Evolutionary conservation across 2,888 invertebrate species (phyloP).

Genomic region (Ichneumoninae sp.): DNA sequence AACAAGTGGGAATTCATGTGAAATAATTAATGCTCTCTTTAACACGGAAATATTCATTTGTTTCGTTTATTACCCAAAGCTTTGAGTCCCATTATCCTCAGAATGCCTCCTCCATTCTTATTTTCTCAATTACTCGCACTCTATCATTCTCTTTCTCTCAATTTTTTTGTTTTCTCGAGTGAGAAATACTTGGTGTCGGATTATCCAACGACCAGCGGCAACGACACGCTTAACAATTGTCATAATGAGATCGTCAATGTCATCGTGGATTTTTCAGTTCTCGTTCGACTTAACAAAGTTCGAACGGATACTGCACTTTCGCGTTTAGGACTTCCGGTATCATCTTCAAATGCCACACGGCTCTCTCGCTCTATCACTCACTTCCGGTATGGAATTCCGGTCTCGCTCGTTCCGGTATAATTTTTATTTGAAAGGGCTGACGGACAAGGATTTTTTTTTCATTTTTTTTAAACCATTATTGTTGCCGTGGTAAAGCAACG

Average conservation of each 20-base stretch:
- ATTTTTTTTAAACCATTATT: conserved; percentile 44
- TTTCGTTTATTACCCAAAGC: conserved; percentile 80
- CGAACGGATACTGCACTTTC: conserved; percentile 10
- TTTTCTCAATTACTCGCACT: conserved; percentile 56
- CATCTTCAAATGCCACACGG: neutral
- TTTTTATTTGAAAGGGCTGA: conserved; percentile 56
- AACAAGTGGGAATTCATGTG: neutral
- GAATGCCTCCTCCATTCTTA: conserved; percentile 52
- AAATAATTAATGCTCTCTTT: conserved; percentile 53
- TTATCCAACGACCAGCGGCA: conserved; percentile 9
- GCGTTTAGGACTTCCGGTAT: conserved; percentile 35
- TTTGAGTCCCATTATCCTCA: conserved; percentile 71
- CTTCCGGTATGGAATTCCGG: conserved; percentile 7
- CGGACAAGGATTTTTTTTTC: conserved; percentile 66
- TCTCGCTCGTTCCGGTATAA: conserved; percentile 49
- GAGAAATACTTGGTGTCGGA: conserved; percentile 23
- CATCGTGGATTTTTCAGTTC: conserved; percentile 19
- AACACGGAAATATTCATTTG: conserved; percentile 74
- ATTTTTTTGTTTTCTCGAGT: conserved; percentile 57
- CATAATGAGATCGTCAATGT: conserved; percentile 4
- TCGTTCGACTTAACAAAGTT: neutral
- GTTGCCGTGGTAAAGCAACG: conserved; percentile 76
- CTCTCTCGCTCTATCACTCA: conserved; percentile 12
- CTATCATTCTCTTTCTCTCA: conserved; percentile 33
- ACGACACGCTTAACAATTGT: conserved; percentile 16